Conservation (phyloP, 2,113 vertebrate genomes). For the Ailurus styani region DNA sequence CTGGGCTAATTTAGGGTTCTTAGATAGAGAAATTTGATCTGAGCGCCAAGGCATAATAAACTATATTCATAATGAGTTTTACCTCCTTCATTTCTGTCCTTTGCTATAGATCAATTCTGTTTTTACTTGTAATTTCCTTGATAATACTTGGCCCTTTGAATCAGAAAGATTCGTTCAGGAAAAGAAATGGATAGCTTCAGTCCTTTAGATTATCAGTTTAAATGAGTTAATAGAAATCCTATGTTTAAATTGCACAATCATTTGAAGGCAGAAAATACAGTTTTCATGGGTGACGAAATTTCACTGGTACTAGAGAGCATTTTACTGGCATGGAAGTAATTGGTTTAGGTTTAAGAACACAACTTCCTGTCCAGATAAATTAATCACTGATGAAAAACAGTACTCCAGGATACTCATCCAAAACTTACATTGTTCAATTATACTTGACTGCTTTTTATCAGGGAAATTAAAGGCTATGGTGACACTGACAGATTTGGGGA, state of each 20-base stretch:
- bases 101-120: neutral
- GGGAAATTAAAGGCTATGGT: slow-evolving; percentile 4
- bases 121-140: neutral
- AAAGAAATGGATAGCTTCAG: neutral
- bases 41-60: neutral
- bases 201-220: neutral
- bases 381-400: slow-evolving; percentile 38
- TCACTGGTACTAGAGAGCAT: neutral
- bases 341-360: slow-evolving; percentile 36
- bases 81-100: neutral
- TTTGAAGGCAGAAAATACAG: neutral
- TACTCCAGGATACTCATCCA: neutral
- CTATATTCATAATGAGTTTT: neutral
- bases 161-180: neutral
- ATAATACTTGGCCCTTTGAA: neutral
- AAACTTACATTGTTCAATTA: slow-evolving; percentile 25
- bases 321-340: slow-evolving; percentile 31
- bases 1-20: neutral
- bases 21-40: neutral
- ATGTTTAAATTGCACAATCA: neutral
- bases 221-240: neutral
- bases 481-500: slow-evolving; percentile 33
- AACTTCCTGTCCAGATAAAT: slow-evolving; percentile 29
- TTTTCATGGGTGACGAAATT: neutral
- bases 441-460: slow-evolving; percentile 43